A percentile compares a stretch with the other conserved stretches of the same genome.
Conservation (phyloP, 2,797 vertebrate genomes). For the Rousettus madagascariensis region DNA sequence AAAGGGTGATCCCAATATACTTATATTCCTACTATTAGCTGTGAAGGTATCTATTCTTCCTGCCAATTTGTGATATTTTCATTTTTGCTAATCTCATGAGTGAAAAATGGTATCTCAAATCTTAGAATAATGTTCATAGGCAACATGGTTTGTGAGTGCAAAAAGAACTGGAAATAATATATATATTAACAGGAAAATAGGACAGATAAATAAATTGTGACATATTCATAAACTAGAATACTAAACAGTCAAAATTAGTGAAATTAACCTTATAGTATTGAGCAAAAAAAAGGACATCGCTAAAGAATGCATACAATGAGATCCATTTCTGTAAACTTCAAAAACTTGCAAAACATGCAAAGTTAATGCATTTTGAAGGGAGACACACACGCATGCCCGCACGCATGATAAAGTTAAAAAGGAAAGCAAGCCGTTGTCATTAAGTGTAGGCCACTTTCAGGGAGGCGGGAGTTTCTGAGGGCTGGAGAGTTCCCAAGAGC, state of each 20-base stretch:
- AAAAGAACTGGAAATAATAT: neutral
- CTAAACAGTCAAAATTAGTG: neutral
- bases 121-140: neutral
- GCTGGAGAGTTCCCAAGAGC: neutral
- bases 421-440: neutral
- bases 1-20: neutral
- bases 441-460: neutral
- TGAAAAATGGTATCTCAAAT: slow-evolving; percentile 8
- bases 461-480: neutral
- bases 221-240: neutral
- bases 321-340: neutral
- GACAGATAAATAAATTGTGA: neutral
- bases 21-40: neutral
- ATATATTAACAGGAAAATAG: slow-evolving; percentile 23
- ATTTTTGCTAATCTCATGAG: neutral
- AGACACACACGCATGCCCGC: neutral
- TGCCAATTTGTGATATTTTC: neutral
- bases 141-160: neutral
- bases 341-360: neutral
- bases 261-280: neutral
- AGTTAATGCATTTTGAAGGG: slow-evolving; percentile 23
- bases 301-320: neutral
- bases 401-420: neutral
- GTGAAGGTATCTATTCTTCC: neutral
- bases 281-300: neutral